Percentiles rank a stretch among this genome's conserved stretches.
phyloP scores from a whole-genome alignment of 2,888 invertebrate genomes.

The Drosophila kokeensis region DNA sequence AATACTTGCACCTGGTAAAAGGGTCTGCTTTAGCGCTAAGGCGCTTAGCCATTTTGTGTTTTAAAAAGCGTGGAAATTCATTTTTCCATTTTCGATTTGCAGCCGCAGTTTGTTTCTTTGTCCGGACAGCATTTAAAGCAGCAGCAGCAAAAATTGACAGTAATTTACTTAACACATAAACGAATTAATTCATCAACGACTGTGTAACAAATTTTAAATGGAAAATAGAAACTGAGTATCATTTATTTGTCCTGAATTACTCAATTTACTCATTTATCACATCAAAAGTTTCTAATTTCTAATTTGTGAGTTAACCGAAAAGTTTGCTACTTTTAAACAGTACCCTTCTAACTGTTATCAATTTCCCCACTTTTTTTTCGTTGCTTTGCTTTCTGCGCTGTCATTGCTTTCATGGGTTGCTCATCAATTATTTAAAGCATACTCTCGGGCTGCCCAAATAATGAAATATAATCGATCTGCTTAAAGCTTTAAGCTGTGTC shows the following conservation, averaged over 20 bases:
- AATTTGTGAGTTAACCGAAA: conserved; percentile 4
- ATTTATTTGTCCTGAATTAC: background rate
- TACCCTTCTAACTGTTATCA: background rate
- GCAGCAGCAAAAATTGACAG: conserved; percentile 17
- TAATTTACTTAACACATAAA: conserved; percentile 49
- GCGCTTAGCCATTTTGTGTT: conserved; percentile 34
- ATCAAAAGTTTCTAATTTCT: conserved; percentile 10
- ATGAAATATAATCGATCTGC: conserved; percentile 39
- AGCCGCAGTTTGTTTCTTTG: background rate
- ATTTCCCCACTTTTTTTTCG: background rate
- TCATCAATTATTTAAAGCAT: conserved; percentile 45
- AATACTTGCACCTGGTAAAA: conserved; percentile 69
- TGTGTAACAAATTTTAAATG: conserved; percentile 10
- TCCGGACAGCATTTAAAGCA: conserved; percentile 11
- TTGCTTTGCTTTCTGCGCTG: background rate
- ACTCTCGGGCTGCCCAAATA: conserved; percentile 38
- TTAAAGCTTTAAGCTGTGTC: conserved; percentile 31
- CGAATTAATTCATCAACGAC: conserved; percentile 45
- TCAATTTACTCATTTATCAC: background rate
- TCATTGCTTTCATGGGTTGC: conserved; percentile 4
- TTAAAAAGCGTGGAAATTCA: conserved; percentile 22
- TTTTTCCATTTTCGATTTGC: conserved; percentile 24
- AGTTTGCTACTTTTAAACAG: conserved; percentile 11
- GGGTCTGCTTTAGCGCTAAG: conserved; percentile 54
- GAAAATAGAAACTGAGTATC: background rate